Conservation (phyloP, 2,888 invertebrate species). For the Cerceris ruficornis region DNA sequence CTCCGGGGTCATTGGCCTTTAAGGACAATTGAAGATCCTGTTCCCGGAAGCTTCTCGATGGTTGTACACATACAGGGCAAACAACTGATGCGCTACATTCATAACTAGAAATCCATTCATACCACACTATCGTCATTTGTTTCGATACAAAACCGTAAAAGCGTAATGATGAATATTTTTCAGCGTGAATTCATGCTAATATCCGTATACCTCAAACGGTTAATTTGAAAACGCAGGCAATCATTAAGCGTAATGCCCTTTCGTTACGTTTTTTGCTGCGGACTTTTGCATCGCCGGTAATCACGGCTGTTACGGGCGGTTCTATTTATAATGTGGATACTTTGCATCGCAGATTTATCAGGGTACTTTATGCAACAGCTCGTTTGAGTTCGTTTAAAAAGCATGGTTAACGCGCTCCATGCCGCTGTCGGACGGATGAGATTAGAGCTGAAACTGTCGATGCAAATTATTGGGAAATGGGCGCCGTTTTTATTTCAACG, state of each 20-base stretch:
- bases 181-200: no score
- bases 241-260: background rate
- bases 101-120: no score
- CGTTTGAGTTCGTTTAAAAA: constrained; percentile 13
- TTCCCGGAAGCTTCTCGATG: no score
- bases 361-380: constrained; percentile 22
- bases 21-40: no score
- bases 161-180: no score
- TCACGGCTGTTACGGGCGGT: background rate
- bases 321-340: background rate
- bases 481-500: background rate
- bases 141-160: no score
- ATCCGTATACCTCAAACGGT: no score
- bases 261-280: background rate
- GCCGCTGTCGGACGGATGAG: background rate
- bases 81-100: no score
- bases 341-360: background rate
- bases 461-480: background rate
- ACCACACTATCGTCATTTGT: no score
- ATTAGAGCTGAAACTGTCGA: background rate
- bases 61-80: no score
- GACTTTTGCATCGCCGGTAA: background rate
- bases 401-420: background rate
- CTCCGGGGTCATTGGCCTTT: no score
- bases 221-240: background rate